Evolutionary conservation across 2,888 invertebrate genomes (phyloP).

Genomic region (Apamea epomidion): DNA sequence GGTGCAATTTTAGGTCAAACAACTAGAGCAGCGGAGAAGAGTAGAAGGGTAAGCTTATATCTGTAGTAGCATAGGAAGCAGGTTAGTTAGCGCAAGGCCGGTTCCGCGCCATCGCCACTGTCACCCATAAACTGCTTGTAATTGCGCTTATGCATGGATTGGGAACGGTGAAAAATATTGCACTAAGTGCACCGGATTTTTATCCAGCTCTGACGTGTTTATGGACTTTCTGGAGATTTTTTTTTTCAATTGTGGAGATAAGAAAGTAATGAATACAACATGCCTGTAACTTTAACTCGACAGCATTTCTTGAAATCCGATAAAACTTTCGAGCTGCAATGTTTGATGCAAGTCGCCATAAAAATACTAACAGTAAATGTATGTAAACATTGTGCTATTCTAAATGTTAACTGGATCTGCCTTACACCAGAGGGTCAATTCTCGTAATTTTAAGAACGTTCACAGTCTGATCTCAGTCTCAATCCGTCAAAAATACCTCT

Average conservation of each 20-base stretch:
- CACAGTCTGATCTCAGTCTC: too few species aligned
- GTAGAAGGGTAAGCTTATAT: constrained; percentile 64
- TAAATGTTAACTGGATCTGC: background rate
- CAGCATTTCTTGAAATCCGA: constrained; percentile 7
- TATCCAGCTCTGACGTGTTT: constrained; percentile 14
- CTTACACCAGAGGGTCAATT: background rate
- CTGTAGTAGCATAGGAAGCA: constrained; percentile 64
- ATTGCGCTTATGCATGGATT: constrained; percentile 72
- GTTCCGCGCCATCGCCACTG: constrained; percentile 65
- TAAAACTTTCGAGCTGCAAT: background rate
- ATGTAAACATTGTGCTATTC: background rate
- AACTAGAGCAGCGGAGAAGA: constrained; percentile 63
- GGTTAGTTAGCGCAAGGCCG: constrained; percentile 69
- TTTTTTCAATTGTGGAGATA: constrained; percentile 16
- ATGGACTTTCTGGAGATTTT: constrained; percentile 1
- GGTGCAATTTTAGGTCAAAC: constrained; percentile 58
- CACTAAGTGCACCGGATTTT: constrained; percentile 45
- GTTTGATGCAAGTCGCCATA: constrained; percentile 2
- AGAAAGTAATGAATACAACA: constrained; percentile 7
- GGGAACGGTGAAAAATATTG: constrained; percentile 70
- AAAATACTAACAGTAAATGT: background rate
- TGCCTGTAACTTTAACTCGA: background rate
- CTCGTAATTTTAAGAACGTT: too few species aligned
- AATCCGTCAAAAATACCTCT: too few species aligned
- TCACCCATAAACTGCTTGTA: constrained; percentile 69